phyloP scores from a whole-genome alignment of 2,797 vertebrate species.

The Buphagus erythrorhynchus region DNA sequence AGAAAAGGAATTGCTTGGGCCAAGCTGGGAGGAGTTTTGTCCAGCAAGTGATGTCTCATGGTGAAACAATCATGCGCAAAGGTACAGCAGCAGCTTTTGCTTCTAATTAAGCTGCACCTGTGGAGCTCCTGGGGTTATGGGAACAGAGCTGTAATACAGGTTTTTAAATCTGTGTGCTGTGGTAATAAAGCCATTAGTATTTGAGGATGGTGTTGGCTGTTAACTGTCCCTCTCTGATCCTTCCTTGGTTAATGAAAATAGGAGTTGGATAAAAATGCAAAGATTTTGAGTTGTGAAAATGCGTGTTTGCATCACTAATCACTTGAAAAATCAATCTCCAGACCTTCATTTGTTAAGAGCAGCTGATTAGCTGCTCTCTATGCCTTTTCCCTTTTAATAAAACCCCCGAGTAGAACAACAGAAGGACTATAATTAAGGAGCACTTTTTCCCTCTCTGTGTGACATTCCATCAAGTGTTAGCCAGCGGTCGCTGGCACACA shows the following conservation, averaged over 20 bases:
- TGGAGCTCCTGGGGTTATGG: neutral
- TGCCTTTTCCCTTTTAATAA: slow-evolving; percentile 4
- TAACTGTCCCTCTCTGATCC: neutral
- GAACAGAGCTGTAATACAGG: neutral
- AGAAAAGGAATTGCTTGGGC: neutral
- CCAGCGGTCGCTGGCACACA: neutral
- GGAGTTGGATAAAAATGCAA: neutral
- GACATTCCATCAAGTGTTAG: neutral
- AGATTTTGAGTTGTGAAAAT: neutral
- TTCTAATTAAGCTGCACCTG: neutral
- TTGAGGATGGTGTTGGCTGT: neutral
- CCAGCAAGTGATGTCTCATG: neutral
- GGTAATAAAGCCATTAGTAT: neutral
- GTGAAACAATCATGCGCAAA: neutral
- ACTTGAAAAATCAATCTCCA: slow-evolving; percentile 28
- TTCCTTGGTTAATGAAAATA: neutral
- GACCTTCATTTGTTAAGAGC: neutral
- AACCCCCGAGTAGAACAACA: neutral
- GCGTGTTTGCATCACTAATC: neutral
- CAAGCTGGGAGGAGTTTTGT: neutral
- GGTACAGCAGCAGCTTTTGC: neutral
- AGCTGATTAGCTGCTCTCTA: neutral
- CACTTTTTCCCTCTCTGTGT: neutral
- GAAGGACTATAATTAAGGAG: neutral
- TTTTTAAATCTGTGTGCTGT: neutral